These are phyloP conservation scores for Nyctalus aviator DNA, from an alignment of 2,797 vertebrate species.

Conservation along the genomic window DNA sequence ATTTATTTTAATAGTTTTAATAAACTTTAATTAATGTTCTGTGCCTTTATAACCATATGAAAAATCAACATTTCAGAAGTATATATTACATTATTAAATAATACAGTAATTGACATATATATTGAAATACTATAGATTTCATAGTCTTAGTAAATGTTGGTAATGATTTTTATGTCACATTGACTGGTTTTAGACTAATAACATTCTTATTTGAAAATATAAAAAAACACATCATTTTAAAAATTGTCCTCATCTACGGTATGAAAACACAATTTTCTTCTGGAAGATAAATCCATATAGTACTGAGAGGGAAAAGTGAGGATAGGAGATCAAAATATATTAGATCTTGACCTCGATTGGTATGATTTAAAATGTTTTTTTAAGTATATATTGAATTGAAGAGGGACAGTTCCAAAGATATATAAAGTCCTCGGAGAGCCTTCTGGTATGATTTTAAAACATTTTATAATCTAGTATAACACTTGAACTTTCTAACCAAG, in stretches of 20 bases:
- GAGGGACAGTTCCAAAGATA: neutral
- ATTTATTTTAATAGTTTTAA: slow-evolving; percentile 9
- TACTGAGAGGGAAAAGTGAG: neutral
- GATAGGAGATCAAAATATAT: neutral
- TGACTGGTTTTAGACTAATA: slow-evolving; percentile 21
- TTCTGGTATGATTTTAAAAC: neutral
- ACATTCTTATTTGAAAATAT: neutral
- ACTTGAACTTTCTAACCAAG: neutral
- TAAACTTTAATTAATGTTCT: neutral
- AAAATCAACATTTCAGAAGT: neutral
- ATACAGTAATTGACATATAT: neutral
- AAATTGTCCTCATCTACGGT: neutral
- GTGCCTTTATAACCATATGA: neutral
- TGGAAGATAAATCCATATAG: neutral
- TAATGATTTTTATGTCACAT: slow-evolving; percentile 12
- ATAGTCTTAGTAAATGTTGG: neutral
- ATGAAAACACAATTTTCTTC: neutral
- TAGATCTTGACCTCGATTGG: neutral
- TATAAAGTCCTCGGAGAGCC: neutral
- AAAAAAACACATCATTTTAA: neutral
- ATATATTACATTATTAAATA: neutral
- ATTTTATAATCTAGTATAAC: neutral
- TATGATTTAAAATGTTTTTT: neutral
- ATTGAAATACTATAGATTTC: slow-evolving; percentile 34
- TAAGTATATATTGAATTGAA: neutral